Conservation (phyloP, 2,113 vertebrate genomes). For the Cranoglanis bouderius region DNA sequence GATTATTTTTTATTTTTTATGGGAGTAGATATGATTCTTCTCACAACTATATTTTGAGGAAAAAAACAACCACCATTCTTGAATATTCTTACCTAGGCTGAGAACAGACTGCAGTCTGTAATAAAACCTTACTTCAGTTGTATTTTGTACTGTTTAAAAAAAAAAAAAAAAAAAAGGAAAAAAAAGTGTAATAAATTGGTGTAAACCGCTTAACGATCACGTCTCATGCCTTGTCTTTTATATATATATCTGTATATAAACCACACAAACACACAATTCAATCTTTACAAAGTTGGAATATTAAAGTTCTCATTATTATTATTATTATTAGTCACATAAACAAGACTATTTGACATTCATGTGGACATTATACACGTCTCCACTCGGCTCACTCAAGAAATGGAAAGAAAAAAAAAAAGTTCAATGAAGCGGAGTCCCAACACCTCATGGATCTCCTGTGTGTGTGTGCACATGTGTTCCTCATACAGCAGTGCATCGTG, state of each 20-base stretch:
- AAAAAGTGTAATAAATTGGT: slow-evolving; percentile 75
- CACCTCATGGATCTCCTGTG: neutral
- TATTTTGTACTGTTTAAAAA: slow-evolving; percentile 82
- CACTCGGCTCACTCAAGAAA: slow-evolving; percentile 41
- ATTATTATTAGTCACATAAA: slow-evolving; percentile 58
- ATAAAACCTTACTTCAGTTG: slow-evolving; percentile 73
- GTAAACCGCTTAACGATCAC: slow-evolving; percentile 57
- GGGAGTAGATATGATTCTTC: slow-evolving; percentile 72
- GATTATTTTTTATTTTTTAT: slow-evolving; percentile 69
- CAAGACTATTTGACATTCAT: slow-evolving; percentile 31
- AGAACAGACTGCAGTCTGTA: slow-evolving; percentile 68
- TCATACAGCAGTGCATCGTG: slow-evolving; percentile 35
- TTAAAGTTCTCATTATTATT: slow-evolving; percentile 2
- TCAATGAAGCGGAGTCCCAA: neutral
- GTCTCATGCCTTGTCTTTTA: neutral
- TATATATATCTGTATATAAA: too few species aligned
- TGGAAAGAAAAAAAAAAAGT: slow-evolving; percentile 5
- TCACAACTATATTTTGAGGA: slow-evolving; percentile 68
- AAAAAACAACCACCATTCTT: slow-evolving; percentile 61
- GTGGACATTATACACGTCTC: slow-evolving; percentile 38
- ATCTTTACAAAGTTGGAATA: slow-evolving; percentile 13
- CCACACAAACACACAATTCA: neutral
- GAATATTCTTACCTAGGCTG: slow-evolving; percentile 70
- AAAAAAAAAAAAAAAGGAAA: slow-evolving; percentile 61
- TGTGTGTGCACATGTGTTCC: neutral